phyloP scores from a whole-genome alignment of 2,797 vertebrate species.

The Falco novaeseelandiae region DNA sequence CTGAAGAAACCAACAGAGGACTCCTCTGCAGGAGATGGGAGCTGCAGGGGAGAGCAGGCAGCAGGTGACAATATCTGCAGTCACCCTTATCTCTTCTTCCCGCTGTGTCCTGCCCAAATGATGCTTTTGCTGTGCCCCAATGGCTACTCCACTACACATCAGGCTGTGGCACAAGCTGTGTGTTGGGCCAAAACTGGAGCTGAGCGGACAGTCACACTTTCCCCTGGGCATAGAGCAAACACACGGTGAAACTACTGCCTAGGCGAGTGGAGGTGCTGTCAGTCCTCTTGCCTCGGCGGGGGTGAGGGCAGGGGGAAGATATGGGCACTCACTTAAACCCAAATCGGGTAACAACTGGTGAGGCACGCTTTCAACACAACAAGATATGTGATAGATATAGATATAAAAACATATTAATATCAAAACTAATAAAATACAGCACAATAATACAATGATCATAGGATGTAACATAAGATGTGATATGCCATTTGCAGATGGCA shows the following conservation, averaged over 20 bases:
- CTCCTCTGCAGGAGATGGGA: not conserved
- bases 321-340: not conserved
- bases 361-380: not conserved
- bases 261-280: fast-evolving
- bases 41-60: not conserved
- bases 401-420: not conserved
- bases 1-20: not conserved
- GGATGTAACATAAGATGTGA: not conserved
- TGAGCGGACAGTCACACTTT: not conserved
- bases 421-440: constrained; percentile 1
- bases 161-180: not conserved
- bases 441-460: not conserved
- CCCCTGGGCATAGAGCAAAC: not conserved
- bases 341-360: not conserved
- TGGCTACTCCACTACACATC: not conserved
- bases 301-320: not conserved
- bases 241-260: not conserved
- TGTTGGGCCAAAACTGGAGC: not conserved
- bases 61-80: not conserved
- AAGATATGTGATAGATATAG: not conserved
- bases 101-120: fast-evolving
- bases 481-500: not conserved
- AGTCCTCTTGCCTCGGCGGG: fast-evolving
- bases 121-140: not conserved
- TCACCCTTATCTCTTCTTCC: not conserved